Evolutionary conservation across 1,140 invertebrate species (phyloP).

Genomic region (Eupeodes corollae): DNA sequence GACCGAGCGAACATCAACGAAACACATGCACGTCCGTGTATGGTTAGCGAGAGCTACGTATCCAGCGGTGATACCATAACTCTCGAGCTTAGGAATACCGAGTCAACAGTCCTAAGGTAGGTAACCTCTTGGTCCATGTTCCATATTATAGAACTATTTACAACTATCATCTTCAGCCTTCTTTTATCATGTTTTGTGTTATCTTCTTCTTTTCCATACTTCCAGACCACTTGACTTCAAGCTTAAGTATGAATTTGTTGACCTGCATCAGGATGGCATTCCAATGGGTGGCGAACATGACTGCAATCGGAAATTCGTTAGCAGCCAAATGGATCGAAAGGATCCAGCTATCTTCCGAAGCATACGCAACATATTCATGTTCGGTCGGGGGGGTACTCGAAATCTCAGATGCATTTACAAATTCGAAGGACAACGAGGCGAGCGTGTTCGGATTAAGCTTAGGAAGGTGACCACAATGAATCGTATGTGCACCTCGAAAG

Average conservation of each 20-base stretch:
- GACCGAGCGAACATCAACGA: slow-evolving; percentile 48
- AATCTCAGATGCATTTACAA: slow-evolving; percentile 77
- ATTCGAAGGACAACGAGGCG: slow-evolving; percentile 68
- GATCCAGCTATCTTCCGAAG: slow-evolving; percentile 49
- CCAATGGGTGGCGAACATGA: slow-evolving; percentile 45
- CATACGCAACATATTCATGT: slow-evolving; percentile 73
- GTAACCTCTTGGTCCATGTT: slow-evolving; percentile 11
- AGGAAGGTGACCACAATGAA: slow-evolving; percentile 54
- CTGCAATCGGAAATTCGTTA: slow-evolving; percentile 46
- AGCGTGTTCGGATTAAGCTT: slow-evolving; percentile 58
- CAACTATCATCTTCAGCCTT: too few relatives aligned
- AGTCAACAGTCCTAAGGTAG: slow-evolving; percentile 72
- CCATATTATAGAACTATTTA: not conserved
- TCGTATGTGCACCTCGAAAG: slow-evolving; percentile 50
- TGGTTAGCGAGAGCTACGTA: slow-evolving; percentile 69
- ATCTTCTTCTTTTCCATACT: slow-evolving; percentile 14
- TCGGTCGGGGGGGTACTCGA: slow-evolving; percentile 66
- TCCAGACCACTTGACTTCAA: slow-evolving; percentile 68
- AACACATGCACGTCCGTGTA: slow-evolving; percentile 52
- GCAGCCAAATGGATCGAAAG: slow-evolving; percentile 46
- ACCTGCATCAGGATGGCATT: slow-evolving; percentile 72
- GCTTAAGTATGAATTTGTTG: slow-evolving; percentile 81
- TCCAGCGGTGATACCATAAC: slow-evolving; percentile 69
- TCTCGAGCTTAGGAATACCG: slow-evolving; percentile 62
- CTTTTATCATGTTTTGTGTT: not conserved